Conservation (phyloP, 2,113 vertebrate species). For the Nerophis lumbriciformis region DNA sequence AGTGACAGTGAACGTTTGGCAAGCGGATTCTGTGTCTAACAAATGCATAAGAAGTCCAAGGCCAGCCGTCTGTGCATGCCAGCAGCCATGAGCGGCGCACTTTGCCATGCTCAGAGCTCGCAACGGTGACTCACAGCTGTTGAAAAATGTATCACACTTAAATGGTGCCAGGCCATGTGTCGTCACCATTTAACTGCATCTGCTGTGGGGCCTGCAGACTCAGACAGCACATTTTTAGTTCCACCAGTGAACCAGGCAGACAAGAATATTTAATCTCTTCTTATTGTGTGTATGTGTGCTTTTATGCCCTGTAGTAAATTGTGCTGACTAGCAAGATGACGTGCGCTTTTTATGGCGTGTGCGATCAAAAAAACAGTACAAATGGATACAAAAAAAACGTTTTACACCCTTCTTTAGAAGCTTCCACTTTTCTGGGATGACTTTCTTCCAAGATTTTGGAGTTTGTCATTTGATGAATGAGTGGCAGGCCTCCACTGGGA, state of each 20-base stretch:
- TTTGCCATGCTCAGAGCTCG: conserved; percentile 27
- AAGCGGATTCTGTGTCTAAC: conserved; percentile 47
- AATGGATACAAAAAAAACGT: too few relatives aligned
- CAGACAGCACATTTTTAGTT: conserved; percentile 6
- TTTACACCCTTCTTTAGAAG: too few relatives aligned
- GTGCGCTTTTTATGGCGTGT: too few relatives aligned
- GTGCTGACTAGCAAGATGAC: too few relatives aligned
- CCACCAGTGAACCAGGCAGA: conserved; percentile 3
- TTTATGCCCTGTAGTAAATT: too few relatives aligned
- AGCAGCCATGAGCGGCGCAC: conserved; percentile 29
- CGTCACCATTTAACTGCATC: conserved; percentile 19
- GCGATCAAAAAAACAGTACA: too few relatives aligned
- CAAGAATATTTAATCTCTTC: neutral
- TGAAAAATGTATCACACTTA: conserved; percentile 46
- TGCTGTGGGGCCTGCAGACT: conserved; percentile 10
- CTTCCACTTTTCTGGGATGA: too few relatives aligned
- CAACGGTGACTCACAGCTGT: conserved; percentile 42
- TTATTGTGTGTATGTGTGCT: too few relatives aligned
- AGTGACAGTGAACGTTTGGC: conserved; percentile 46
- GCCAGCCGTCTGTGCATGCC: conserved; percentile 26
- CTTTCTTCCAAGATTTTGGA: too few relatives aligned
- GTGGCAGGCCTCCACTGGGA: too few relatives aligned
- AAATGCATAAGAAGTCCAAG: conserved; percentile 37
- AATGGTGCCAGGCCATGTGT: conserved; percentile 34
- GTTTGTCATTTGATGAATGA: too few relatives aligned